Evolutionary conservation across 2,888 invertebrate genomes (phyloP).

Genomic region (Priocnemis perturbator): DNA sequence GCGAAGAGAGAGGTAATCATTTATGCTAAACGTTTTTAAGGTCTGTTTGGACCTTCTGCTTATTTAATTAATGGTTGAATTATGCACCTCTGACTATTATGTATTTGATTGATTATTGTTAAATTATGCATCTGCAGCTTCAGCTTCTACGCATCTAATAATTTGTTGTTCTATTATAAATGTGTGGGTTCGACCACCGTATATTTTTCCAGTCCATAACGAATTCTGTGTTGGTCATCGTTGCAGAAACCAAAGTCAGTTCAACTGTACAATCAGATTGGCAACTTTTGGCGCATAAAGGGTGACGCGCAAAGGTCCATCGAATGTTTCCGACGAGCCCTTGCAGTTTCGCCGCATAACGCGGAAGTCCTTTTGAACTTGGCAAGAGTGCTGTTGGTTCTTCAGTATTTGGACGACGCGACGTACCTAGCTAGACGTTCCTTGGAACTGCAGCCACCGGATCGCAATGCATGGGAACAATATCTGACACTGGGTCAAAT

Average conservation of each 20-base stretch:
- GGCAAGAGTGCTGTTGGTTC: conserved; percentile 88
- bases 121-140: too few species aligned
- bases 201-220: too few species aligned
- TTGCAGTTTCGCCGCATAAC: conserved; percentile 90
- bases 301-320: conserved; percentile 91
- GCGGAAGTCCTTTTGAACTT: conserved; percentile 90
- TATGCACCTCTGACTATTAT: neutral
- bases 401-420: conserved; percentile 93
- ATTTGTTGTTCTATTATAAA: neutral
- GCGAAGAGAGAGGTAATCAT: conserved; percentile 82
- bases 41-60: neutral
- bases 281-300: conserved; percentile 93
- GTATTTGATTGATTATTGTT: too few species aligned
- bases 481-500: conserved; percentile 94
- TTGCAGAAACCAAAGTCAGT: conserved; percentile 86
- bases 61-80: neutral
- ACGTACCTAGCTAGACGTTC: conserved; percentile 91
- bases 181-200: neutral
- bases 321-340: conserved; percentile 91
- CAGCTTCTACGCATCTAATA: neutral
- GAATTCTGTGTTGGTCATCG: conserved; percentile 19
- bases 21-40: neutral
- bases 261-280: conserved; percentile 92
- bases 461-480: conserved; percentile 93
- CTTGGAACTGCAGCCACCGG: conserved; percentile 88